These are phyloP conservation scores for Stictocephala bisonia DNA, from an alignment of 2,888 invertebrate genomes.

Conservation along the genomic window DNA sequence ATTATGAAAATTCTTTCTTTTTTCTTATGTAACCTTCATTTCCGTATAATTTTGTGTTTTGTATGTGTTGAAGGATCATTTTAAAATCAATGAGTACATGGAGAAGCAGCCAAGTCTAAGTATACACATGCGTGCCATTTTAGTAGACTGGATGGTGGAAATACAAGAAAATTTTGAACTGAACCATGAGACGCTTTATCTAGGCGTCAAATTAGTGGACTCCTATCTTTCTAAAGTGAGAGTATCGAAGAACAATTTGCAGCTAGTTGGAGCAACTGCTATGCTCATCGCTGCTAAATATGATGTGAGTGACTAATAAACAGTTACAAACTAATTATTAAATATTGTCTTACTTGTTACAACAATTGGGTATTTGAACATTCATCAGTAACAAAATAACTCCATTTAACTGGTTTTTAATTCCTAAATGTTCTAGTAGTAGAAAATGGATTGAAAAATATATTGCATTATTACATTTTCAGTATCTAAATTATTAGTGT, in stretches of 20 bases:
- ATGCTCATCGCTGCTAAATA: conserved; percentile 96
- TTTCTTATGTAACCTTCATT: neutral
- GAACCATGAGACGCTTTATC: conserved; percentile 97
- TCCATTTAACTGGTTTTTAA: no score
- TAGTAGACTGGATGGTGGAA: conserved; percentile 99
- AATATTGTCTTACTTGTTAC: no score
- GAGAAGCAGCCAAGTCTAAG: conserved; percentile 81
- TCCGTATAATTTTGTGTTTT: conserved; percentile 36
- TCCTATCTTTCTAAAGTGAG: conserved; percentile 79
- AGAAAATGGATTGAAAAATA: no score
- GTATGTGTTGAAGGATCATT: conserved; percentile 64
- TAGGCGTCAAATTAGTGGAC: conserved; percentile 96
- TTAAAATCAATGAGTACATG: conserved; percentile 85
- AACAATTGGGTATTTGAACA: no score
- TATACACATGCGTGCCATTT: conserved; percentile 83
- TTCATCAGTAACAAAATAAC: no score
- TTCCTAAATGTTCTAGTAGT: no score
- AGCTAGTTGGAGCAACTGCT: conserved; percentile 91
- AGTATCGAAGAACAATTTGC: conserved; percentile 82
- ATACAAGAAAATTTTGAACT: conserved; percentile 97
- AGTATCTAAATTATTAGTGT: no score
- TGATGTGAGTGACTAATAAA: conserved; percentile 89
- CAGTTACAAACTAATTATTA: no score
- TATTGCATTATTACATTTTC: no score
- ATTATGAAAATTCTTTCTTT: no score